Conservation (phyloP, 2,113 vertebrate genomes). For the Neopipo cinnamomea region DNA sequence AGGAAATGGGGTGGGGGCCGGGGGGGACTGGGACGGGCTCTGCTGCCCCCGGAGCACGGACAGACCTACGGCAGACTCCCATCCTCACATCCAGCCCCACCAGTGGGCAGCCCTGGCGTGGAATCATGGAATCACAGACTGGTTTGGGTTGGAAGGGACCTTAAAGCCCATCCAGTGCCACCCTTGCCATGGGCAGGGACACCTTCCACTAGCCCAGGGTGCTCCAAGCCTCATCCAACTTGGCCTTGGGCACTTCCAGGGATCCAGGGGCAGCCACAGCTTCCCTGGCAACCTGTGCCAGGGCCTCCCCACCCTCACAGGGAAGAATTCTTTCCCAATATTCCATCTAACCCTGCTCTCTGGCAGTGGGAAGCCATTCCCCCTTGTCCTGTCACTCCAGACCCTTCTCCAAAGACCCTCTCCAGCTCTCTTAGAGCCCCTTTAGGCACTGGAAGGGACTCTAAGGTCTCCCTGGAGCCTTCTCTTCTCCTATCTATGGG, state of each 20-base stretch:
- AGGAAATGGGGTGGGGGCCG: rapidly evolving
- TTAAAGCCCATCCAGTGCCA: rapidly evolving
- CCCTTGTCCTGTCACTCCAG: background rate
- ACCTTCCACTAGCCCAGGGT: background rate
- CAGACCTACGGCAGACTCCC: rapidly evolving
- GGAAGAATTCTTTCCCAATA: background rate
- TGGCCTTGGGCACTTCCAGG: background rate
- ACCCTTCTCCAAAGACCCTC: background rate
- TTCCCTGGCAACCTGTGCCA: background rate
- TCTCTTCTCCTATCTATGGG: background rate
- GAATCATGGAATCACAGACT: background rate
- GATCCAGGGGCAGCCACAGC: background rate
- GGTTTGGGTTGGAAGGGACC: background rate
- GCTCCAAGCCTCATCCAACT: background rate
- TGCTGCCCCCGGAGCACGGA: background rate
- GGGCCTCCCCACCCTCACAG: background rate
- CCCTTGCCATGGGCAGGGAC: background rate
- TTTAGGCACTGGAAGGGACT: background rate
- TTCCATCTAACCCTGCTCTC: background rate
- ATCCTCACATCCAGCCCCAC: background rate
- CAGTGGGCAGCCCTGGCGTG: rapidly evolving
- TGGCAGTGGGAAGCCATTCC: background rate
- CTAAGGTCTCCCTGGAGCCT: background rate
- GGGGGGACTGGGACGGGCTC: background rate
- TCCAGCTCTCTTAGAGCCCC: background rate